These are phyloP conservation scores for Harpalus rufipes DNA, from an alignment of 2,888 invertebrate species.

Conservation along the genomic window DNA sequence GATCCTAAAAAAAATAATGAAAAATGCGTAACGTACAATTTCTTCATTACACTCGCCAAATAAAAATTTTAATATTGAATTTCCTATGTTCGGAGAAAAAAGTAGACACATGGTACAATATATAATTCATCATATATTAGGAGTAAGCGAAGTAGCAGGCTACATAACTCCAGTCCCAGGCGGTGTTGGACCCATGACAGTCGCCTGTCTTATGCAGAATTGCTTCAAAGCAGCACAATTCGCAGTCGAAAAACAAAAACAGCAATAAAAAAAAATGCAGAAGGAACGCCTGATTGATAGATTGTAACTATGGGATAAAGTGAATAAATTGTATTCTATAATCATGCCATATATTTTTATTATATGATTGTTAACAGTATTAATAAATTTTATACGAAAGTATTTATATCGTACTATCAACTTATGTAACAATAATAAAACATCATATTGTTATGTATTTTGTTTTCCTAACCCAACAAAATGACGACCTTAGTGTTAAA, in stretches of 20 bases:
- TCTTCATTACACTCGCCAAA: no score
- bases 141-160: constrained; percentile 89
- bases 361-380: constrained; percentile 55
- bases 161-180: constrained; percentile 94
- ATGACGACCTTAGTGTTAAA: constrained; percentile 48
- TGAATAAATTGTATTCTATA: constrained; percentile 5
- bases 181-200: constrained; percentile 96
- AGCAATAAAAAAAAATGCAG: background rate
- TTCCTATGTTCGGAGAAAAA: no score
- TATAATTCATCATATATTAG: constrained; percentile 75
- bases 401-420: constrained; percentile 25
- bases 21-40: no score
- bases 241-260: constrained; percentile 70
- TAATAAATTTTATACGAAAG: constrained; percentile 38
- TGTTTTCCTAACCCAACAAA: constrained; percentile 25
- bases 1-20: no score
- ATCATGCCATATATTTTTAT: constrained; percentile 33
- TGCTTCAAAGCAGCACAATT: constrained; percentile 87
- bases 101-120: no score
- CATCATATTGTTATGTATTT: background rate
- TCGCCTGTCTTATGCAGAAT: constrained; percentile 95
- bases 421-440: constrained; percentile 49
- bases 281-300: no score
- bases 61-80: no score
- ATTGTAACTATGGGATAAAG: no score